Conservation (phyloP, 1,140 invertebrate genomes). For the Gryllus bimaculatus region DNA sequence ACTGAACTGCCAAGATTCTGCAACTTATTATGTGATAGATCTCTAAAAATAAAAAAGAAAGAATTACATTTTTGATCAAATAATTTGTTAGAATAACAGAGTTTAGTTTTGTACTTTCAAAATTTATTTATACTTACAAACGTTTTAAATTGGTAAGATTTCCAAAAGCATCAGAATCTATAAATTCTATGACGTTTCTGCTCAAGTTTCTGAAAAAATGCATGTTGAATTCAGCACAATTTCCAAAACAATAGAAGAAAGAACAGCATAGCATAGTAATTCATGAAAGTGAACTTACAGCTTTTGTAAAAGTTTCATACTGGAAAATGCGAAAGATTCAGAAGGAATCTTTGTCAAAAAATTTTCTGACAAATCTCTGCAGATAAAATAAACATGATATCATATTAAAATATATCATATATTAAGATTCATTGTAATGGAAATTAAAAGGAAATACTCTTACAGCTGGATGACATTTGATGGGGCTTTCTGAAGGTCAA, state of each 20-base stretch:
- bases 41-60: neutral
- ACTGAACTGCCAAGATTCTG: neutral
- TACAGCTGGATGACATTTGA: neutral
- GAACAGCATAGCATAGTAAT: neutral
- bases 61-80: neutral
- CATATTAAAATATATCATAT: neutral
- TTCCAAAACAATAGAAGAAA: neutral
- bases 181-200: slow-evolving; percentile 7
- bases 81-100: neutral
- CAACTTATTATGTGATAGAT: slow-evolving; percentile 1
- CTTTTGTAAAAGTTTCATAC: neutral
- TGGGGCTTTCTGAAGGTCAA: neutral
- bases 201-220: slow-evolving; percentile 9
- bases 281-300: neutral
- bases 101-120: too few relatives aligned
- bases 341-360: neutral
- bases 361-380: neutral
- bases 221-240: neutral
- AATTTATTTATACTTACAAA: neutral
- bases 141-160: slow-evolving; percentile 9
- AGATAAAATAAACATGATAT: neutral
- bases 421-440: neutral
- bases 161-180: slow-evolving; percentile 1
- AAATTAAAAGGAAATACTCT: neutral
- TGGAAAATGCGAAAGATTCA: neutral